These are phyloP conservation scores for Drosophila pachea DNA, from an alignment of 1,140 invertebrate genomes.

Conservation along the genomic window DNA sequence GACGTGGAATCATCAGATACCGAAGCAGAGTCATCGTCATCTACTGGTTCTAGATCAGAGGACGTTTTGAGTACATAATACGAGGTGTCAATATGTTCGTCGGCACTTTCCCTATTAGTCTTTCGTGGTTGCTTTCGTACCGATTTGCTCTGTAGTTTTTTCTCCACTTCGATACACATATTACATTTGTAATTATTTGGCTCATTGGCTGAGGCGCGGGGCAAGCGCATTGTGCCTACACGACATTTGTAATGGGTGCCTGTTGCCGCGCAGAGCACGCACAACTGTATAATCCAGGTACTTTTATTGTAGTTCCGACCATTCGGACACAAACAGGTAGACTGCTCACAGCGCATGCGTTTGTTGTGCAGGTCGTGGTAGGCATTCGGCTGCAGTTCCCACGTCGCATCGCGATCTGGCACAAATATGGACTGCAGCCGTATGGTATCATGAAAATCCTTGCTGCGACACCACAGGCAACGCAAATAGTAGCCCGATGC, in stretches of 20 bases:
- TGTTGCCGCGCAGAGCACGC: slow-evolving; percentile 39
- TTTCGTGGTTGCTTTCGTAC: not conserved
- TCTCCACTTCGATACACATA: slow-evolving; percentile 32
- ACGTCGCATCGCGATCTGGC: slow-evolving; percentile 64
- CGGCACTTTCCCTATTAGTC: not conserved
- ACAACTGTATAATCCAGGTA: slow-evolving; percentile 32
- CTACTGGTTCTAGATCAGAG: not conserved
- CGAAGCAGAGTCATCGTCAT: not conserved
- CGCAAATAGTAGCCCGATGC: slow-evolving; percentile 66
- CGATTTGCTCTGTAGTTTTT: slow-evolving; percentile 3
- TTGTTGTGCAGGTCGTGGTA: slow-evolving; percentile 57
- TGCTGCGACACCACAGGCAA: slow-evolving; percentile 63
- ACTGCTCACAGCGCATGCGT: slow-evolving; percentile 41
- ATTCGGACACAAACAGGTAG: slow-evolving; percentile 39
- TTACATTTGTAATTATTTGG: slow-evolving; percentile 31
- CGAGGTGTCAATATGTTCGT: slow-evolving; percentile 11
- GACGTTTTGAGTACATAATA: slow-evolving; percentile 25
- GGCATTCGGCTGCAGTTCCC: slow-evolving; percentile 55
- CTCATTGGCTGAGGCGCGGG: not conserved
- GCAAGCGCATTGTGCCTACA: not conserved
- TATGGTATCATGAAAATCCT: slow-evolving; percentile 48
- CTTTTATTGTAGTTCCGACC: slow-evolving; percentile 39
- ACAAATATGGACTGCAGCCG: slow-evolving; percentile 60
- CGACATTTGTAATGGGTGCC: slow-evolving; percentile 40
- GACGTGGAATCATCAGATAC: slow-evolving; percentile 4